Evolutionary conservation across 2,888 invertebrate genomes (phyloP).

Genomic region (Drosophila conformis): DNA sequence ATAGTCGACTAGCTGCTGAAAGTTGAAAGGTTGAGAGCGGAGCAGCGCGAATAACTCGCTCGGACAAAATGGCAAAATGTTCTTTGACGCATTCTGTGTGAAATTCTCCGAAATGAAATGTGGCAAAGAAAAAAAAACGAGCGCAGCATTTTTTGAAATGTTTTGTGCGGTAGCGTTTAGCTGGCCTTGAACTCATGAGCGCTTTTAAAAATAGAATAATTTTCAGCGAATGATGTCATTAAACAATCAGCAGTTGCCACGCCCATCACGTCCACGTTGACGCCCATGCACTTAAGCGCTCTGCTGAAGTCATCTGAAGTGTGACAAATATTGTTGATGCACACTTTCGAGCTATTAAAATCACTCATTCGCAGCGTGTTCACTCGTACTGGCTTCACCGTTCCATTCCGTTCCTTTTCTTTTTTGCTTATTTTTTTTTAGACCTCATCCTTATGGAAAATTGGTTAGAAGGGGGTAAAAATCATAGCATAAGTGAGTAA

Average conservation of each 20-base stretch:
- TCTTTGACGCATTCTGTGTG: constrained; percentile 15
- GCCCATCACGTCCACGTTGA: constrained; percentile 13
- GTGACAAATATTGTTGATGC: constrained; percentile 63
- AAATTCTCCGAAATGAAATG: constrained; percentile 9
- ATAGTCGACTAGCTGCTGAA: constrained; percentile 12
- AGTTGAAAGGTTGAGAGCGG: constrained; percentile 15
- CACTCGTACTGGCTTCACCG: constrained; percentile 1
- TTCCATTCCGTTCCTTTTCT: neutral
- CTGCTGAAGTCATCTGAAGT: constrained; percentile 48
- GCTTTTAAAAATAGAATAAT: constrained; percentile 36
- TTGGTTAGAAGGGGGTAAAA: neutral
- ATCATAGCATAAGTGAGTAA: neutral
- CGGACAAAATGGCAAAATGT: constrained; percentile 3
- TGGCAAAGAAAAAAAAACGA: neutral
- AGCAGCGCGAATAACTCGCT: constrained; percentile 34
- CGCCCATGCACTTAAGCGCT: constrained; percentile 41
- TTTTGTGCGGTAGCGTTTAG: neutral
- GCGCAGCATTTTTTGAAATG: neutral
- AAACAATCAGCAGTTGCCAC: constrained; percentile 42
- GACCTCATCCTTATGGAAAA: neutral
- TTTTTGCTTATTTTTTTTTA: neutral
- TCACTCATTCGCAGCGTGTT: constrained; percentile 60
- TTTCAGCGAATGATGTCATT: constrained; percentile 54
- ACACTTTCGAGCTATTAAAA: constrained; percentile 52
- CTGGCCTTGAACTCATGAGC: constrained; percentile 25